Base-by-base conservation (phyloP, 1,140 invertebrate genomes). In the Stegodyphus mimosarum region DNA sequence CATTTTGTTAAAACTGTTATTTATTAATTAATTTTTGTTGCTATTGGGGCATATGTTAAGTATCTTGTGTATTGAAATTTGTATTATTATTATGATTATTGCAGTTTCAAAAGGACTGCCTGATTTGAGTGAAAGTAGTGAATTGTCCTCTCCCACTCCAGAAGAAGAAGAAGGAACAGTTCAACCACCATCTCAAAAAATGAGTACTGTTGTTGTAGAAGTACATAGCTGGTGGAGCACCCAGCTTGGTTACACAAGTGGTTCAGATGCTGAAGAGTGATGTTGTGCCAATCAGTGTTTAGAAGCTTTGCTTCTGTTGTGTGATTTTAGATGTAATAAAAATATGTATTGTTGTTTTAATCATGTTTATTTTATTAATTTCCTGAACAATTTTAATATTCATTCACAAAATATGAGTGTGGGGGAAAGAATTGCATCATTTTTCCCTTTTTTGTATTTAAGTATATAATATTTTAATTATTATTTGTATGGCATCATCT, bases 181-280 rank as follows among this genome's bases (percentile, higher is more conserved):
- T 88, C 66, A 87, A 76, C n/a, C 88, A 90, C 66, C 87, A 88
- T 49, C 89, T 89, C 48, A 89, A 89, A 87, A 90, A 90, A 88
- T 88, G 76, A 55, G 74, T 9, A 71, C 86, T 66, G 75, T 88
- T 64, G 87, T 88, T 66, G 83, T 85, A 6, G 90, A 91, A 86
- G 89, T 91, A 2, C 88, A 89, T 15, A 89, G 88, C 2, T 91
- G 90, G 90, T 91, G 90, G 90, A 88, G 87, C 51, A 89, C 73
- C 11, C 87, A 88, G 55, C 63, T 94, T 11, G 90, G 86, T 6
- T 88, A 88, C 48, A 83, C 88, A 70, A 90, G 88, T 83, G 88
- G 87, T 13, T 88, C 88, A 13, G 89, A 90, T 9, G 15, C 76
- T 51, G 87, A 88, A 51, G 87, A 87, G 6, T 84, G 60, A 84